Base-by-base conservation (phyloP, 2,888 invertebrate genomes). In the Xiphydria camelus region DNA sequence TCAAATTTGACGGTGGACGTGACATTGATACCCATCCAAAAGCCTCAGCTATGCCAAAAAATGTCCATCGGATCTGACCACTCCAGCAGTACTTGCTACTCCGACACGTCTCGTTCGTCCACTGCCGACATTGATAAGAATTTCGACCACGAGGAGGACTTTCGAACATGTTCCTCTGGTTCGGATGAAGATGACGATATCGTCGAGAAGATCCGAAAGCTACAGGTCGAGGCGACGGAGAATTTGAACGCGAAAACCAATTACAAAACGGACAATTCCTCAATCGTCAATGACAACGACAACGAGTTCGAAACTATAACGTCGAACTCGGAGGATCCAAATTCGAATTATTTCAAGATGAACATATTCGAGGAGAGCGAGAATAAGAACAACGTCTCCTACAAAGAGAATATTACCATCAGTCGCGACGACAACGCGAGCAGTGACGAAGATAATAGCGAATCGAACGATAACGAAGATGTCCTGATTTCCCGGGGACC, bases 401-500 rank as follows among this genome's bases (percentile, higher is more conserved):
- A 5, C 2, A 12, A 6, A 7, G 1, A 29, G 12, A 2, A 12
- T n/a, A 10, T 3, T n/a, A n/a, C n/a, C n/a, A n/a, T n/a, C n/a
- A n/a, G n/a, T n/a, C n/a, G n/a, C 35, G 40, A 23, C 14, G 40
- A 7, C 10, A 39, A 47, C 4, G 34, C n/a, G 3, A 4, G 12
- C 29, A 29, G 29, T 7, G 6, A 23, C 7, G 23, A 29, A 2
- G 5, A 5, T 12, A 29, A 12, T 7, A 29, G 12, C 12, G 1
- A 14, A 29, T 12, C 1, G 0, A 43, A 49, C 1, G 47, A 55
- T 1, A 38, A 53, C 1, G 47, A 48, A 7, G 45, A 48, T n/a
- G 55, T 57, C 26, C 46, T 67, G 2, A 48, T 62, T 5, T 57
- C 59, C 35, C 62, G 68, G 1, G 70, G 67, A 3, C 68, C 68